Conservation (phyloP, 2,888 invertebrate genomes). For the Dichetophora obliterata region DNA sequence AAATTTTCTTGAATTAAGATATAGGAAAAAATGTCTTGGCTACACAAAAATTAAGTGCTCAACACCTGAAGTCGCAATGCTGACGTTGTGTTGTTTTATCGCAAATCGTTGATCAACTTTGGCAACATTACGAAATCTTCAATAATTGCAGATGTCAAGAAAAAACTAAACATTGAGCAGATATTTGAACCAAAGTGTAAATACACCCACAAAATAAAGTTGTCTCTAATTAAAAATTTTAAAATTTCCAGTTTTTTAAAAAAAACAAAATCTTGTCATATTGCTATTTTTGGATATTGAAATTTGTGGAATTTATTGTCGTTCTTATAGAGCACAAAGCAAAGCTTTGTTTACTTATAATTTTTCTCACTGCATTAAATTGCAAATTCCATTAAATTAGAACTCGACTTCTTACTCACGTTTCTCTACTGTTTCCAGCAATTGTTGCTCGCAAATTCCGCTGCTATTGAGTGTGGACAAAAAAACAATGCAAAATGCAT, state of each 20-base stretch:
- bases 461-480: conserved; percentile 7
- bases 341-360: not conserved
- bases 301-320: too few species aligned
- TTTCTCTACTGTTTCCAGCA: conserved; percentile 16
- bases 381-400: conserved; percentile 23
- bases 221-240: too few species aligned
- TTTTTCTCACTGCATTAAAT: conserved; percentile 2
- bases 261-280: too few species aligned
- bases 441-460: conserved; percentile 24
- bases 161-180: not conserved
- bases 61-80: not conserved
- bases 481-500: conserved; percentile 8
- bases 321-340: too few species aligned
- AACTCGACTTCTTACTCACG: conserved; percentile 18
- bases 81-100: conserved; percentile 13
- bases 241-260: too few species aligned
- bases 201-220: not conserved
- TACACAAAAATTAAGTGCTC: conserved; percentile 13
- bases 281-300: too few species aligned
- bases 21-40: not conserved
- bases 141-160: conserved; percentile 10
- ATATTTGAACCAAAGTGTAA: not conserved
- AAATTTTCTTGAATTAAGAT: not conserved
- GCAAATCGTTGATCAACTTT: conserved; percentile 30
- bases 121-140: conserved; percentile 23